Percentiles rank a stretch among this genome's conserved stretches.
phyloP scores from a whole-genome alignment of 2,797 vertebrate species.

The Distichodus sexfasciatus region DNA sequence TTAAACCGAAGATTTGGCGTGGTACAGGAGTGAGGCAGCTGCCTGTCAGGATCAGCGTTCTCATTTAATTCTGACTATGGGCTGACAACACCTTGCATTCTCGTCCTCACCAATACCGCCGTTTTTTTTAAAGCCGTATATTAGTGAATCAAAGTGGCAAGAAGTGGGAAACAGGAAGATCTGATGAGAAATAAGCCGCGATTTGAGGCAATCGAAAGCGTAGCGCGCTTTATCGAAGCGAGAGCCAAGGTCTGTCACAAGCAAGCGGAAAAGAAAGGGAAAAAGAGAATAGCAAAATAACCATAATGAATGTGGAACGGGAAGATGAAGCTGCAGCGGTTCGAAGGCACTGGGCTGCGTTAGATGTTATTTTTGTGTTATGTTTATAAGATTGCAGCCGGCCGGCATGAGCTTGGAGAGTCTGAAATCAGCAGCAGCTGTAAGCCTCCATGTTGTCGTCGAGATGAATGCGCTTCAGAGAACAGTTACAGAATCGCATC shows the following conservation, averaged over 20 bases:
- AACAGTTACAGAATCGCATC: background rate
- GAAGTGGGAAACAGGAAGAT: background rate
- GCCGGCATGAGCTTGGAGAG: background rate
- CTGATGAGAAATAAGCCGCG: background rate
- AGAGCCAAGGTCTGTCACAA: too few species aligned
- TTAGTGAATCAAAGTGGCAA: background rate
- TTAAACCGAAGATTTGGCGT: background rate
- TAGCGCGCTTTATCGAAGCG: background rate
- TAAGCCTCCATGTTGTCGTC: constrained; percentile 52
- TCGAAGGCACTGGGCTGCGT: background rate
- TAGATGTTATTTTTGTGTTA: constrained; percentile 2
- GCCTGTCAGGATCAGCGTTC: background rate
- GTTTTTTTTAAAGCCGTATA: background rate
- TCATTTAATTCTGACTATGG: background rate
- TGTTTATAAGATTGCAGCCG: constrained; percentile 32
- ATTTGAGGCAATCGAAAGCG: background rate
- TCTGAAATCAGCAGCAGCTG: constrained; percentile 22
- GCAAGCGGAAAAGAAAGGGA: background rate
- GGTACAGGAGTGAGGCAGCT: background rate
- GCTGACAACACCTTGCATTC: background rate
- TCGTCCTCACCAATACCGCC: background rate
- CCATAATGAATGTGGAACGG: too few species aligned
- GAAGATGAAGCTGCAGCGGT: background rate
- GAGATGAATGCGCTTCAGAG: background rate
- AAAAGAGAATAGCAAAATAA: background rate